Conservation (phyloP, 2,797 vertebrate genomes). For the Xenentodon cancila region DNA sequence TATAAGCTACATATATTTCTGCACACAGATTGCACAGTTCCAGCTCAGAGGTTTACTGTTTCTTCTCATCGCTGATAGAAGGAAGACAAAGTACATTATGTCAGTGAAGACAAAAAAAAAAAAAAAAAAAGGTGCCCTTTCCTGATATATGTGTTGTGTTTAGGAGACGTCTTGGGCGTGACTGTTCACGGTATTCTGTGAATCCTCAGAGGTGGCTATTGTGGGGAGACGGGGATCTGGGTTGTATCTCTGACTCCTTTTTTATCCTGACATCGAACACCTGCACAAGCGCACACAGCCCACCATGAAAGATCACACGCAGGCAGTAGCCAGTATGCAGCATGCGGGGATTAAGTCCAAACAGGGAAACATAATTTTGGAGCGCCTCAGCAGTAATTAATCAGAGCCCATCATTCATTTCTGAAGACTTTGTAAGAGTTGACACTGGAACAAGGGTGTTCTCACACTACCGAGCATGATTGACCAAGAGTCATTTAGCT, state of each 20-base stretch:
- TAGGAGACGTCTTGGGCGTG: constrained; percentile 50
- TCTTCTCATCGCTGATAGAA: constrained; percentile 17
- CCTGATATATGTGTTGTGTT: constrained; percentile 49
- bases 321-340: constrained; percentile 23
- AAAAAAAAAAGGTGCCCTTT: constrained; percentile 24
- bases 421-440: constrained; percentile 20
- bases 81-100: constrained; percentile 49
- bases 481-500: too few relatives aligned
- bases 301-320: constrained; percentile 24
- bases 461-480: neutral
- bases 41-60: constrained; percentile 19
- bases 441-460: constrained; percentile 16
- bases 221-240: constrained; percentile 60
- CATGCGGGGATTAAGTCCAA: constrained; percentile 21
- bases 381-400: constrained; percentile 19
- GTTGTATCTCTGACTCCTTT: constrained; percentile 67
- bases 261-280: constrained; percentile 47
- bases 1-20: neutral
- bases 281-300: constrained; percentile 46
- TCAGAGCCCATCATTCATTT: constrained; percentile 16
- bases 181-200: constrained; percentile 57
- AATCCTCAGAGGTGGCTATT: constrained; percentile 64
- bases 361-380: constrained; percentile 9
- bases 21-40: constrained; percentile 9
- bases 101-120: constrained; percentile 10